These are phyloP conservation scores for Tenebrosternarchus preto DNA, from an alignment of 2,113 vertebrate genomes.

Conservation along the genomic window DNA sequence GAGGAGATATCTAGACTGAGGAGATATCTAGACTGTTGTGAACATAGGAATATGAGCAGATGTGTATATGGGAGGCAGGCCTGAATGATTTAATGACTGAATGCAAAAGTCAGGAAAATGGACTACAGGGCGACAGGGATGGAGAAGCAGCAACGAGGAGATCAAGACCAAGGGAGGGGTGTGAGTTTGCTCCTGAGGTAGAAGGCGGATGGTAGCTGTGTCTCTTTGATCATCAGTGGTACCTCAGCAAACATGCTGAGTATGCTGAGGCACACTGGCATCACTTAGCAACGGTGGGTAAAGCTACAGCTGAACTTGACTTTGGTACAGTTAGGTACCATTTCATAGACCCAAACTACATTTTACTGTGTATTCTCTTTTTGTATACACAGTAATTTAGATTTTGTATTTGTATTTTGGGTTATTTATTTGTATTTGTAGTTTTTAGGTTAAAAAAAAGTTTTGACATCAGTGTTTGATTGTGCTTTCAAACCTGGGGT, in stretches of 20 bases:
- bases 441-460: neutral
- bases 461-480: slow-evolving; percentile 33
- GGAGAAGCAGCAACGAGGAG: slow-evolving; percentile 6
- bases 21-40: too few relatives aligned
- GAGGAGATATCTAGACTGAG: too few relatives aligned
- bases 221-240: slow-evolving; percentile 26
- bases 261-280: neutral
- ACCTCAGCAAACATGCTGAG: neutral
- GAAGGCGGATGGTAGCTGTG: slow-evolving; percentile 12
- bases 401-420: neutral
- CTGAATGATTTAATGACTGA: too few relatives aligned
- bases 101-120: neutral
- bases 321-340: too few relatives aligned
- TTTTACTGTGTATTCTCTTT: neutral
- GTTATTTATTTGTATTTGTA: neutral
- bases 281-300: too few relatives aligned
- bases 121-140: neutral
- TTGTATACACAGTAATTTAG: too few relatives aligned
- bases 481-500: slow-evolving; percentile 19
- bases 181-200: slow-evolving; percentile 28
- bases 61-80: too few relatives aligned
- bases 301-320: too few relatives aligned
- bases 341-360: neutral
- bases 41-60: too few relatives aligned
- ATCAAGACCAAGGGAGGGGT: slow-evolving; percentile 37